These are phyloP conservation scores for Uromys caudimaculatus DNA, from an alignment of 2,797 vertebrate species.

Conservation along the genomic window DNA sequence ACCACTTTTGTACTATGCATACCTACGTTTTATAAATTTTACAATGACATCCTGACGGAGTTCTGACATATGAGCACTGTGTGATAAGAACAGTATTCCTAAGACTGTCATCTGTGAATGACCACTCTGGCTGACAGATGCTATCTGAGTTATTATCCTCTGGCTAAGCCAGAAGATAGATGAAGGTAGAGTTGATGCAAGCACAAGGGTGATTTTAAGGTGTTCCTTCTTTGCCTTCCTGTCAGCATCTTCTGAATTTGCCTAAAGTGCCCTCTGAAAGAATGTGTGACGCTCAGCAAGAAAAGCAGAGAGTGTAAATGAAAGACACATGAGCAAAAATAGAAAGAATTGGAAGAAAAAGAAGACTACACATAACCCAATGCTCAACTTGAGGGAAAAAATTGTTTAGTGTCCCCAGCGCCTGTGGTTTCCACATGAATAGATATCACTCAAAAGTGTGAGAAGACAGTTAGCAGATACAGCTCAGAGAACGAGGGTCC, in stretches of 20 bases:
- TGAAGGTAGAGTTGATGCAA: neutral
- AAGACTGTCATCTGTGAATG: neutral
- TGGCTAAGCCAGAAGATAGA: neutral
- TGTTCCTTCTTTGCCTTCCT: neutral
- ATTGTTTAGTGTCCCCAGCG: neutral
- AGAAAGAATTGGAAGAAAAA: neutral
- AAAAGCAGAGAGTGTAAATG: conserved; percentile 10
- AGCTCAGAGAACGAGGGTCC: neutral
- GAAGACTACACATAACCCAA: neutral
- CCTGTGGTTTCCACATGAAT: conserved; percentile 2
- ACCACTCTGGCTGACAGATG: neutral
- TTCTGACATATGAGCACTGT: neutral
- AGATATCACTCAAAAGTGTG: neutral
- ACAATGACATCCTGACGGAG: neutral
- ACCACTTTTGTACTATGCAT: neutral
- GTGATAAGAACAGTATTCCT: neutral
- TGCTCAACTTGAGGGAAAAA: neutral
- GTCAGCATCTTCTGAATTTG: neutral
- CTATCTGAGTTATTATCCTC: conserved; percentile 10
- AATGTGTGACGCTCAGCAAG: neutral
- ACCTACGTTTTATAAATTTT: neutral
- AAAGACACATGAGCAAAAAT: neutral
- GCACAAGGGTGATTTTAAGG: neutral
- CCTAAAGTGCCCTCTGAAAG: neutral
- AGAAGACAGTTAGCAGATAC: neutral